phyloP scores from a whole-genome alignment of 1,140 invertebrate genomes.

The Harlomillsia oculata region DNA sequence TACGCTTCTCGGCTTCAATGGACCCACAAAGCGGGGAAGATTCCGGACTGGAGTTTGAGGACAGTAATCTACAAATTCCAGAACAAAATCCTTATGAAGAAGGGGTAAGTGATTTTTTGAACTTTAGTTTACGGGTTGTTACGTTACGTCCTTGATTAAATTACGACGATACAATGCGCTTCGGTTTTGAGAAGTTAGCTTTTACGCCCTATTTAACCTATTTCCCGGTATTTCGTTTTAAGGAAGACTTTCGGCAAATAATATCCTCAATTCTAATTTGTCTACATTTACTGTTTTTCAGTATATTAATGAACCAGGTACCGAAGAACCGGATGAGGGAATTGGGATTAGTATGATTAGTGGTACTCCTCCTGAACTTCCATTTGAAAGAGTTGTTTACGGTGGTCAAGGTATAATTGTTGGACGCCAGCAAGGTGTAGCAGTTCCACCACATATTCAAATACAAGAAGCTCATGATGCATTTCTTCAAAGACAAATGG shows the following conservation, averaged over 20 bases:
- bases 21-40: too few relatives aligned
- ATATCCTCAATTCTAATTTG: neutral
- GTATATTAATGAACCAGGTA: slow-evolving; percentile 15
- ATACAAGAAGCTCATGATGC: slow-evolving; percentile 15
- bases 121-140: neutral
- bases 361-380: neutral
- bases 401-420: neutral
- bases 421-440: neutral
- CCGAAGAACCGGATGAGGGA: slow-evolving; percentile 27
- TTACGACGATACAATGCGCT: neutral
- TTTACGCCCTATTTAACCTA: neutral
- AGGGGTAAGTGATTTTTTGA: slow-evolving; percentile 2
- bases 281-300: slow-evolving; percentile 11
- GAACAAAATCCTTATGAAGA: too few relatives aligned
- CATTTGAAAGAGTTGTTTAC: too few relatives aligned
- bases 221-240: too few relatives aligned
- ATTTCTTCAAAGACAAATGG: slow-evolving; percentile 11
- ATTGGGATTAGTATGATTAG: slow-evolving; percentile 10
- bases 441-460: slow-evolving; percentile 11
- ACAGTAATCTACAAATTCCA: slow-evolving; percentile 22
- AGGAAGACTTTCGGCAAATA: neutral
- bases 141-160: neutral
- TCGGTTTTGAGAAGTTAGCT: neutral
- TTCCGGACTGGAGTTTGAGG: slow-evolving; percentile 32
- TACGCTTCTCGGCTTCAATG: too few relatives aligned